Evolutionary conservation across 2,113 vertebrate genomes (phyloP).

Genomic region (Podilymbus podiceps): DNA sequence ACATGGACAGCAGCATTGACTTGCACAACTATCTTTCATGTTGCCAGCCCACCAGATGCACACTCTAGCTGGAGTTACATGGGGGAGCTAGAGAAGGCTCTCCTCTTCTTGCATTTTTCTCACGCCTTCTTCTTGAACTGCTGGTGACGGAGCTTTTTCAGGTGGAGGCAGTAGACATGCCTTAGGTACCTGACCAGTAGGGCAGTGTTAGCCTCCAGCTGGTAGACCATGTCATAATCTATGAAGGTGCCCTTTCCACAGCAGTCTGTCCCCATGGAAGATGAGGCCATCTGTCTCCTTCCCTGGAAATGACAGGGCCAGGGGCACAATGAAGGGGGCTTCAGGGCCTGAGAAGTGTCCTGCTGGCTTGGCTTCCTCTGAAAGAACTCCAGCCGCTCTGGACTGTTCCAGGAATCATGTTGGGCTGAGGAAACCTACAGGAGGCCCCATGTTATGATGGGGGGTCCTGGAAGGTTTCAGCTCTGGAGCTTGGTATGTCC

Average conservation of each 20-base stretch:
- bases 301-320: background rate
- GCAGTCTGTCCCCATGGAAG: background rate
- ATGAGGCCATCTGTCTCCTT: accelerated
- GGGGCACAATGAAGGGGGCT: background rate
- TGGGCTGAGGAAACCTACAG: background rate
- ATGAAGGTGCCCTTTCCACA: background rate
- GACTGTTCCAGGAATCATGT: background rate
- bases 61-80: background rate
- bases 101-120: background rate
- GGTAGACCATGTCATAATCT: accelerated
- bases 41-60: background rate
- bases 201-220: background rate
- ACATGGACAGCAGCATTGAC: background rate
- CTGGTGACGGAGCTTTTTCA: background rate
- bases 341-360: background rate
- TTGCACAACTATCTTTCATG: background rate
- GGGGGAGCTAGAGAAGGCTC: background rate
- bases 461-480: background rate
- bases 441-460: accelerated
- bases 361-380: background rate
- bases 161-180: background rate
- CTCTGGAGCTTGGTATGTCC: accelerated
- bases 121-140: accelerated
- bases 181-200: background rate
- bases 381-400: background rate